phyloP scores from a whole-genome alignment of 2,113 vertebrate species.

The Phoenicopterus ruber region DNA sequence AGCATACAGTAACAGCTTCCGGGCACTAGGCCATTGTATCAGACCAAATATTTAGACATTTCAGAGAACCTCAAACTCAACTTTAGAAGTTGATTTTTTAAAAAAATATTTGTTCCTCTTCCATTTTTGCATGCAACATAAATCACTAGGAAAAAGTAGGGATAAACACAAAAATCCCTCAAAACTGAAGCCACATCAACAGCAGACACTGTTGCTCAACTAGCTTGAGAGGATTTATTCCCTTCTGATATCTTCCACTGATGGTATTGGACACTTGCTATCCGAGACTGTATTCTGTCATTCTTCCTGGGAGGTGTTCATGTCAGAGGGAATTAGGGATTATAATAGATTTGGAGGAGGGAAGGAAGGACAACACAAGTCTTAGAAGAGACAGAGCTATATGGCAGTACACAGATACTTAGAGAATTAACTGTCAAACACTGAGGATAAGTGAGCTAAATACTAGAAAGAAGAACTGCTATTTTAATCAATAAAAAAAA shows the following conservation, averaged over 20 bases:
- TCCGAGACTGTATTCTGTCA: neutral
- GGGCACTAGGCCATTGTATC: neutral
- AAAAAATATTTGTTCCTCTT: neutral
- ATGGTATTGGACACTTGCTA: neutral
- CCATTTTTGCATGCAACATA: neutral
- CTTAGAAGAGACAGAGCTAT: neutral
- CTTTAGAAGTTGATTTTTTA: neutral
- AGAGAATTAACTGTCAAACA: neutral
- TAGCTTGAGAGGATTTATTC: neutral
- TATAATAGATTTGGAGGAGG: slow-evolving; percentile 16
- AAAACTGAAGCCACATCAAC: neutral
- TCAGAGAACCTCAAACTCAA: neutral
- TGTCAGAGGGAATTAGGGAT: slow-evolving; percentile 34
- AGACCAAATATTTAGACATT: neutral
- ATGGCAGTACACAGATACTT: neutral
- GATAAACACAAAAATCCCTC: neutral
- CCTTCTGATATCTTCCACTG: neutral
- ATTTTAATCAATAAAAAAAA: neutral
- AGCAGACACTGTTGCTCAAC: neutral
- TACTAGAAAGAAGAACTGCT: neutral
- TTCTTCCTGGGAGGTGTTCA: neutral
- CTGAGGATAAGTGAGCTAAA: neutral
- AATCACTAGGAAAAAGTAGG: neutral
- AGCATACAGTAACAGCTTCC: neutral
- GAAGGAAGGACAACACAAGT: neutral